Conservation (phyloP, 2,113 vertebrate species). For the Miniopterus natalensis region DNA sequence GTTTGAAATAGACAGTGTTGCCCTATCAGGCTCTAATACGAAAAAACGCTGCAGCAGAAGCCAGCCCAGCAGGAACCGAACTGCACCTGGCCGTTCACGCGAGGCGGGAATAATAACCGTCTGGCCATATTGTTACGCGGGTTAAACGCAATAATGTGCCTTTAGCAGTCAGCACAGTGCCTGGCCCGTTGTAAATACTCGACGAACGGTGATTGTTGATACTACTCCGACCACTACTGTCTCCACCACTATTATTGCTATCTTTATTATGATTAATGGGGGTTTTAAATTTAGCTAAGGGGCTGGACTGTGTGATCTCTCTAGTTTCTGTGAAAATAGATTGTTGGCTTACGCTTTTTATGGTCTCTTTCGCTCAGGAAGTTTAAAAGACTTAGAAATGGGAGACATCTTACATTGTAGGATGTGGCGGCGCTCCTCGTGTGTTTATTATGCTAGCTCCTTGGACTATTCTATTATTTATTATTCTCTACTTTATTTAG, state of each 20-base stretch:
- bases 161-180: not conserved
- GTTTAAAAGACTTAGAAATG: conserved; percentile 55
- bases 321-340: conserved; percentile 32
- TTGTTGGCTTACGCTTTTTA: not conserved
- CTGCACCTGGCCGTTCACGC: not conserved
- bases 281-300: not conserved
- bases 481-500: conserved; percentile 81
- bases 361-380: conserved; percentile 24
- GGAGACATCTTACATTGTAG: not conserved
- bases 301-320: not conserved
- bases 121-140: not conserved
- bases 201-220: not conserved
- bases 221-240: no score
- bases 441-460: conserved; percentile 80
- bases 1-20: conserved; percentile 43
- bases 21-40: not conserved
- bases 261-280: not conserved
- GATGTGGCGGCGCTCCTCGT: conserved; percentile 13
- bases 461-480: conserved; percentile 74
- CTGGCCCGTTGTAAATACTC: not conserved
- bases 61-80: not conserved
- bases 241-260: not conserved
- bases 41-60: not conserved
- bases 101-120: not conserved
- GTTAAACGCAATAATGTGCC: not conserved